Percentiles rank a stretch among this genome's conserved stretches.
Evolutionary conservation across 2,888 invertebrate genomes (phyloP).

Genomic region (Callimorpha dominula): DNA sequence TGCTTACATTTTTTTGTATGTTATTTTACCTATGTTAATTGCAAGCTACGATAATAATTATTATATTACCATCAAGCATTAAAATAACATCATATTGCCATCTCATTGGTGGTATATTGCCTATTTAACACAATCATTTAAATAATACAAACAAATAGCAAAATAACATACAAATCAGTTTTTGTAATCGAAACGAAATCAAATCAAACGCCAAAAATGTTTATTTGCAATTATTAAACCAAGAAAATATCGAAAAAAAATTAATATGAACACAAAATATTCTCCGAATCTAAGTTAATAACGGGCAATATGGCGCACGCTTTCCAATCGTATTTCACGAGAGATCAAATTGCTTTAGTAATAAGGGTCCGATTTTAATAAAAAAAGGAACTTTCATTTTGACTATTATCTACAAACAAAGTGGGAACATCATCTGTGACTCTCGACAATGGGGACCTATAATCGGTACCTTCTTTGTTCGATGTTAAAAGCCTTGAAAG

Average conservation of each 20-base stretch:
- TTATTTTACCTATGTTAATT: no score
- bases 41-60: neutral
- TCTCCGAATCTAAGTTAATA: slow-evolving; percentile 64
- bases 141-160: neutral
- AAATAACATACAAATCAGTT: neutral
- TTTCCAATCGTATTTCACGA: slow-evolving; percentile 74
- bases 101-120: neutral
- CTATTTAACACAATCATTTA: neutral
- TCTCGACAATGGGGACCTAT: slow-evolving; percentile 50
- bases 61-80: neutral
- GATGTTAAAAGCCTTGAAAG: slow-evolving; percentile 67
- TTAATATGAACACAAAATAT: slow-evolving; percentile 44
- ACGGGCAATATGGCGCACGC: slow-evolving; percentile 74
- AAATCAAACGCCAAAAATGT: slow-evolving; percentile 6
- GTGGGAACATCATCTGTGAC: slow-evolving; percentile 68
- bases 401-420: slow-evolving; percentile 59
- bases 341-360: slow-evolving; percentile 77
- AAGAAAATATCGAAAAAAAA: slow-evolving; percentile 33
- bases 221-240: slow-evolving; percentile 19
- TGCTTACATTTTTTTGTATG: no score
- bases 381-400: slow-evolving; percentile 56
- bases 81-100: neutral
- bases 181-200: neutral
- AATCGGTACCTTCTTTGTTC: slow-evolving; percentile 70
- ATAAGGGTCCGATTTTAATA: slow-evolving; percentile 71